These are phyloP conservation scores for Brachionus manjavacas DNA, from an alignment of 1,140 invertebrate species.

Conservation along the genomic window DNA sequence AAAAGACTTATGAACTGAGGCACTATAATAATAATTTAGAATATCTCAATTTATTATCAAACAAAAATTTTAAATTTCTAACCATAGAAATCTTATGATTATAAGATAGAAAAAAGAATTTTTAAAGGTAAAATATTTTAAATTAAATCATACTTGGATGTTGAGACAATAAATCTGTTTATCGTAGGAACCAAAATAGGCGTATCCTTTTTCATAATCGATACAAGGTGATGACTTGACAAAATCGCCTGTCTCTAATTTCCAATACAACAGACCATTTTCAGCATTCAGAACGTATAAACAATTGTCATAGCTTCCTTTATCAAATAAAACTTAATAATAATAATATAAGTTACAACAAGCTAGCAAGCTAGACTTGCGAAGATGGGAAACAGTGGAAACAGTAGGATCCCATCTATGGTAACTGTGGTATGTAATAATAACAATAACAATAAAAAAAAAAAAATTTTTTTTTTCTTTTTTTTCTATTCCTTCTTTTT, in stretches of 20 bases:
- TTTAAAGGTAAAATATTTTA: background rate
- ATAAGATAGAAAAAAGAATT: background rate
- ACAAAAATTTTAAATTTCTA: too few species aligned
- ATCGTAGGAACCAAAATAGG: slow-evolving; percentile 69
- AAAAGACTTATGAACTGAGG: too few species aligned
- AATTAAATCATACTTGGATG: slow-evolving; percentile 58
- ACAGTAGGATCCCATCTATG: too few species aligned
- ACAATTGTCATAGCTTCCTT: slow-evolving; percentile 66
- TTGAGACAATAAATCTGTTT: slow-evolving; percentile 63
- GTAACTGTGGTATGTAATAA: too few species aligned
- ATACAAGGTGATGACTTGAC: slow-evolving; percentile 66
- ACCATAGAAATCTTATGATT: background rate
- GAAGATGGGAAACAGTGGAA: too few species aligned
- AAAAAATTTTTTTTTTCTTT: too few species aligned
- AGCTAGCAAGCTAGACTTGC: too few species aligned
- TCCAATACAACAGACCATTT: slow-evolving; percentile 63
- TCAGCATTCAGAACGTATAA: slow-evolving; percentile 63
- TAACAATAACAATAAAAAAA: too few species aligned
- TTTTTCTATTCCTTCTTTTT: too few species aligned
- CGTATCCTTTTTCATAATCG: slow-evolving; percentile 49
- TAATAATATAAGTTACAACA: too few species aligned
- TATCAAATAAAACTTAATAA: background rate
- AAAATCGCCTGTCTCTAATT: slow-evolving; percentile 61
- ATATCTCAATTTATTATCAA: too few species aligned
- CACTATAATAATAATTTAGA: too few species aligned